Conservation (phyloP, 1,140 invertebrate species). For the Procambarus virginalis region DNA sequence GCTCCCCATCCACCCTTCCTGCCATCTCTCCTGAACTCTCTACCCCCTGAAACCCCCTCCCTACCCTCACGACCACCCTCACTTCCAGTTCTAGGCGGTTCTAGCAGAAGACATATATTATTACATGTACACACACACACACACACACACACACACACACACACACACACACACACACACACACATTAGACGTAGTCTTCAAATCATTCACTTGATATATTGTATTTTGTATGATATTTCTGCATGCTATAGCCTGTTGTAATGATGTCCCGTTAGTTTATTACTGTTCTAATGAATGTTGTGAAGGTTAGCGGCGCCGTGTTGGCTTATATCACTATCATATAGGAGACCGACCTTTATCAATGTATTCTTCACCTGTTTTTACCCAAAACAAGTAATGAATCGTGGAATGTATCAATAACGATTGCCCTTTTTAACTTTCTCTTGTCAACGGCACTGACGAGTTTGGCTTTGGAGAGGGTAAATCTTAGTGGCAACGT, state of each 20-base stretch:
- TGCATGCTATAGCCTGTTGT: slow-evolving; percentile 59
- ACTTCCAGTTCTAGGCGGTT: slow-evolving; percentile 24
- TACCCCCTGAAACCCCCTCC: not conserved
- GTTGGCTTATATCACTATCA: not conserved
- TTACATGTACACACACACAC: no score
- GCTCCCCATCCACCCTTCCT: not conserved
- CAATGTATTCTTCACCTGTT: not conserved
- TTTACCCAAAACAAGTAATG: not conserved
- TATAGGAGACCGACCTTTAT: not conserved
- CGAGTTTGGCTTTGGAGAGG: not conserved
- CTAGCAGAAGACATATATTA: not conserved
- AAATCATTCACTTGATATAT: not conserved
- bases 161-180: no score
- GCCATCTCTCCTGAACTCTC: no score
- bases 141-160: no score
- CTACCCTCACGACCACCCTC: not conserved
- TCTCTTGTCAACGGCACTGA: not conserved
- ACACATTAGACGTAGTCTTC: not conserved
- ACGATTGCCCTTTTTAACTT: slow-evolving; percentile 4
- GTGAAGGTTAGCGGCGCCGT: slow-evolving; percentile 21
- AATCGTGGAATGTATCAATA: not conserved
- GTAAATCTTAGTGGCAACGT: slow-evolving; percentile 10
- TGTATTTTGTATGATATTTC: slow-evolving; percentile 39
- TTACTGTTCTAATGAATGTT: slow-evolving; percentile 45
- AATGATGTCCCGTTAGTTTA: slow-evolving; percentile 56